Evolutionary conservation across 64 coral and sea anemone species (phyloP), one percentile per base, ranked within the genome.

Genomic region (Stylophora pistillata): DNA sequence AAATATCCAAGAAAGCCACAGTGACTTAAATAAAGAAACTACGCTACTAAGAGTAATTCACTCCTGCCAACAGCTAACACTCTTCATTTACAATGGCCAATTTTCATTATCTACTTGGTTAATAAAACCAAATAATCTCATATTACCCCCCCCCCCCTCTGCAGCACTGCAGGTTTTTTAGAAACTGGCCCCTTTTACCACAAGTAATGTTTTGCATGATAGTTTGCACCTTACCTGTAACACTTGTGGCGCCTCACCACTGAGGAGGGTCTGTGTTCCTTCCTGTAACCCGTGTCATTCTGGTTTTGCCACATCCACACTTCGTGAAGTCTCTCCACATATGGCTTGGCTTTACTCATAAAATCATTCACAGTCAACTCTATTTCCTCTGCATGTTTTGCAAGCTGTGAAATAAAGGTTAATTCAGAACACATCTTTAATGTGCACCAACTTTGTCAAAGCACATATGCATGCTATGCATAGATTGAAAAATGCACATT

Each of bases 291-390:
- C 0, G 93, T 92, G 12, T 89, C 97, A 30, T 93, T 99, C 28
- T 90, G 90, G 74, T 99, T 99, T 26, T 99, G 97, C 97, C 97
- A 99, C 58, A 95, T 69, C 97, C 97, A 99, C 4, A 99, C 94
- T 73, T 99, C 97, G 68, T 99, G 97, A 74, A 99, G 93, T 85
- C 97, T 90, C 81, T 99, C 97, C 18, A 99, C 66, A 37, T 99
- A 99, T 15, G 97, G 97, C 73, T 99, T 99, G 52, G 97, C 93
- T 89, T 99, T 99, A 74, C 97, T 99, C 53, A 99, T 85, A 66
- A 99, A 99, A 74, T 99, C 93, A 73, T 92, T 99, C 23, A 99
- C 71, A 15, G 97, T 95, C 21, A 99, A 80, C 47, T 99, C 90
- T n/a, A 93, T 88, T 13, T 99, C 97, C 84, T 95, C 97, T 30